phyloP scores from a whole-genome alignment of 1,140 invertebrate species.

The Brachionus plicatilis region DNA sequence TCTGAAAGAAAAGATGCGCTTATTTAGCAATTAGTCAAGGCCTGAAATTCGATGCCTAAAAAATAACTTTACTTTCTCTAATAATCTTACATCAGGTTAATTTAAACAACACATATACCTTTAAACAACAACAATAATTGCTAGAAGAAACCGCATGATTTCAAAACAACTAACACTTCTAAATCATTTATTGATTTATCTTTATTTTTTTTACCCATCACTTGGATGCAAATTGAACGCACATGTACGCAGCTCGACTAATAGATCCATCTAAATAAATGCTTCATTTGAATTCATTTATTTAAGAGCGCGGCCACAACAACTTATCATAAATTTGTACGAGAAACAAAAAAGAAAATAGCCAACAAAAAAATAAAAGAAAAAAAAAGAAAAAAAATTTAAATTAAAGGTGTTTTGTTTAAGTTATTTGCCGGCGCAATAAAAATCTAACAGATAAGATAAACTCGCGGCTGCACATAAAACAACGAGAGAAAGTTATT shows the following conservation, averaged over 20 bases:
- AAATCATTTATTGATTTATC: conserved; percentile 26
- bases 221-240: conserved; percentile 39
- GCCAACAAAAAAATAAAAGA: neutral
- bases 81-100: conserved; percentile 37
- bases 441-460: conserved; percentile 6
- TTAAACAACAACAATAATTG: conserved; percentile 5
- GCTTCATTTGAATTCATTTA: conserved; percentile 22
- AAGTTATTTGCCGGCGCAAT: conserved; percentile 1
- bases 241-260: conserved; percentile 19
- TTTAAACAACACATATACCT: neutral
- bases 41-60: neutral
- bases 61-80: neutral
- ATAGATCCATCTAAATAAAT: neutral
- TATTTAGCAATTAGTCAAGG: neutral
- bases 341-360: no score
- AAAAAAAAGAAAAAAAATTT: neutral
- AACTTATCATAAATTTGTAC: neutral
- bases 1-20: neutral
- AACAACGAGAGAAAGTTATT: neutral
- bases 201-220: conserved; percentile 38
- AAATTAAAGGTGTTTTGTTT: conserved; percentile 18
- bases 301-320: neutral
- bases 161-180: conserved; percentile 32
- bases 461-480: neutral
- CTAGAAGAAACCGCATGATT: conserved; percentile 30